Evolutionary conservation across 2,113 vertebrate species (phyloP).

Genomic region (Saguinus imperator): DNA sequence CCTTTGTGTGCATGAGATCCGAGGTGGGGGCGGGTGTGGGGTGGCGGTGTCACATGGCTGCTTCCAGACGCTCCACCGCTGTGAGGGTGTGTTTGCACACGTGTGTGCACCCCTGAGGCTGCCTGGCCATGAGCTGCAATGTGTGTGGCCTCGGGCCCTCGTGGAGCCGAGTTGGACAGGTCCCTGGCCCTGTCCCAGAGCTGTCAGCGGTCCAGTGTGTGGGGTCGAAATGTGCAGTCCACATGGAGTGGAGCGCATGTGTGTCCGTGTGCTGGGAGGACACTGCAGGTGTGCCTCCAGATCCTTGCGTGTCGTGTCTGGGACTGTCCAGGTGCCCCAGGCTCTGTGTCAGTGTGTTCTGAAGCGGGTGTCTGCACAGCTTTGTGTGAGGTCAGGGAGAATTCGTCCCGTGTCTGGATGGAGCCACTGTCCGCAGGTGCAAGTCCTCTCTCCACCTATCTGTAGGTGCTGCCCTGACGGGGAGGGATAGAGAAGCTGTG

Average conservation of each 20-base stretch:
- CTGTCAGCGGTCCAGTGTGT: neutral
- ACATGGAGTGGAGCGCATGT: neutral
- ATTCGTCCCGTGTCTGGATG: accelerated
- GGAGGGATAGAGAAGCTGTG: neutral
- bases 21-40: neutral
- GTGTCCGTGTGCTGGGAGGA: neutral
- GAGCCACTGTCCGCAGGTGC: neutral
- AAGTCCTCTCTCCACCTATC: neutral
- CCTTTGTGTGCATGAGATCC: neutral
- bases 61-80: neutral
- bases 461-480: neutral
- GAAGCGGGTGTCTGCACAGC: neutral
- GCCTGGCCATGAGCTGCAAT: neutral
- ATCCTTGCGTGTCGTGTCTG: neutral
- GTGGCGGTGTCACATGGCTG: neutral
- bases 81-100: neutral
- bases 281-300: neutral
- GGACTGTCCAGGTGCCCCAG: neutral
- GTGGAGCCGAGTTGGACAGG: neutral
- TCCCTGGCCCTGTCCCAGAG: neutral
- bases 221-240: neutral
- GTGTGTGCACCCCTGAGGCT: neutral
- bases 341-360: neutral
- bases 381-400: neutral
- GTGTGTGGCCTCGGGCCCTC: neutral